phyloP scores from a whole-genome alignment of 2,888 invertebrate species.

The Pyrgus malvae region DNA sequence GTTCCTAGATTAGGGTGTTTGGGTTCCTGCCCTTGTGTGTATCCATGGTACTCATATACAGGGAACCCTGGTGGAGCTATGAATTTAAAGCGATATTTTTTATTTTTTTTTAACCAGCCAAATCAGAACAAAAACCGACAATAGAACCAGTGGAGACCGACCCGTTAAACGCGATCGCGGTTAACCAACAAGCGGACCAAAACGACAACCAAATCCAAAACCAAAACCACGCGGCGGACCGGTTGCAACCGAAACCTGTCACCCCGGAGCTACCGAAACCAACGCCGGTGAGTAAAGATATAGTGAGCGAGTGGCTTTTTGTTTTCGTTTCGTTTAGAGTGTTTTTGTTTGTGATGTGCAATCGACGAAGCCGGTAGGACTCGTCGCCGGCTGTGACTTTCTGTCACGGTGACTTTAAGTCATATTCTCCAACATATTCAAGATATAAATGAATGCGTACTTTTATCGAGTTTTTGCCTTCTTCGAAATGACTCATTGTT shows the following conservation, averaged over 20 bases:
- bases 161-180: slow-evolving; percentile 38
- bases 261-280: slow-evolving; percentile 68
- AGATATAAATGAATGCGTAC: too few species aligned
- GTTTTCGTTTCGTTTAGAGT: slow-evolving; percentile 15
- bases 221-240: slow-evolving; percentile 20
- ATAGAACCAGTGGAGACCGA: slow-evolving; percentile 45
- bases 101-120: slow-evolving; percentile 37
- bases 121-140: slow-evolving; percentile 45
- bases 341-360: slow-evolving; percentile 26
- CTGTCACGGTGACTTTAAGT: too few species aligned
- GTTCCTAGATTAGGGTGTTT: too few species aligned
- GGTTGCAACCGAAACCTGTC: slow-evolving; percentile 37
- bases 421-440: too few species aligned
- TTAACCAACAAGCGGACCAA: slow-evolving; percentile 28
- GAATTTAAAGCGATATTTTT: neutral
- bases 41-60: too few species aligned
- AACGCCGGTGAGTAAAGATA: slow-evolving; percentile 59
- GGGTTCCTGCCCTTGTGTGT: too few species aligned
- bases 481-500: too few species aligned
- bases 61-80: too few species aligned
- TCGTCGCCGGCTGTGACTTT: too few species aligned
- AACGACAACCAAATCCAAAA: slow-evolving; percentile 28
- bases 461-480: too few species aligned
- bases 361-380: too few species aligned
- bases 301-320: neutral